These are phyloP conservation scores for Sesia bembeciformis DNA, from an alignment of 2,888 invertebrate genomes.

Conservation along the genomic window DNA sequence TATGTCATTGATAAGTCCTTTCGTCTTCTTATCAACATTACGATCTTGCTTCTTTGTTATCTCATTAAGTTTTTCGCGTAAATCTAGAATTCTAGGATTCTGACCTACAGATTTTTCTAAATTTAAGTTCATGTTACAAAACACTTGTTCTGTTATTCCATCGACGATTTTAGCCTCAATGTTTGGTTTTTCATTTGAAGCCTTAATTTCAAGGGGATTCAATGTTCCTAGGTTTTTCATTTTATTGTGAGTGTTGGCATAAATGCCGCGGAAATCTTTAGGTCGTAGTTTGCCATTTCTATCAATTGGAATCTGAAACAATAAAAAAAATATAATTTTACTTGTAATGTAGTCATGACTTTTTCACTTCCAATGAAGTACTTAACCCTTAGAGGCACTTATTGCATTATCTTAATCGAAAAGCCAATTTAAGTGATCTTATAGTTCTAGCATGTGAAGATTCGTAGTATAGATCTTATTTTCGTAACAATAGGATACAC, in stretches of 20 bases:
- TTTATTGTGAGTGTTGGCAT: constrained; percentile 42
- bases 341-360: too few species aligned
- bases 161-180: background rate
- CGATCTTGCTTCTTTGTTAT: constrained; percentile 60
- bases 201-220: background rate
- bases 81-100: constrained; percentile 61
- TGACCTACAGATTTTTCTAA: constrained; percentile 55
- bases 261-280: constrained; percentile 48
- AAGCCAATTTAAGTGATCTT: too few species aligned
- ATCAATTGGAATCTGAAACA: constrained; percentile 64
- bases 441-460: too few species aligned
- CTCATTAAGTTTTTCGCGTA: constrained; percentile 61
- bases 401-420: too few species aligned
- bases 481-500: too few species aligned
- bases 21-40: constrained; percentile 55
- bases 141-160: background rate
- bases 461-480: too few species aligned
- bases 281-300: constrained; percentile 60
- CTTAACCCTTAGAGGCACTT: too few species aligned
- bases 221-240: constrained; percentile 25
- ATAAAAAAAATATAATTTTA: constrained; percentile 9
- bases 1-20: constrained; percentile 56
- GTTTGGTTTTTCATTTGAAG: background rate
- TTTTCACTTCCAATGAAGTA: too few species aligned
- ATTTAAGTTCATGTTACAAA: constrained; percentile 35